Conservation (phyloP, 2,888 invertebrate species). For the Bombylius discolor region DNA sequence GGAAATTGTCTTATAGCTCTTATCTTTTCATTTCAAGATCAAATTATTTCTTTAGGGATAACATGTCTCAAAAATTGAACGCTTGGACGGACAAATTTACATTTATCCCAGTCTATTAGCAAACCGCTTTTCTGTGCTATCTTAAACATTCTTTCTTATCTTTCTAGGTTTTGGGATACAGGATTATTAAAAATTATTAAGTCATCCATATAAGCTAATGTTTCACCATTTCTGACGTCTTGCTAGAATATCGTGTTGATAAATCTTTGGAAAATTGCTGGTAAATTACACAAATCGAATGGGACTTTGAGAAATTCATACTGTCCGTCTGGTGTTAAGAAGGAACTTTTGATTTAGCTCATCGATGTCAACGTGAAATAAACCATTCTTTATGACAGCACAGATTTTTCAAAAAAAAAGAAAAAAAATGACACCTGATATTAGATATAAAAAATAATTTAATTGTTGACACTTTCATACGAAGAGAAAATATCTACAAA, state of each 20-base stretch:
- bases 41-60: too few species aligned
- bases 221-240: neutral
- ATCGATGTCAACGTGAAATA: too few species aligned
- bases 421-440: too few species aligned
- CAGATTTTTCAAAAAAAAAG: too few species aligned
- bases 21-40: too few species aligned
- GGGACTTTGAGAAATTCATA: slow-evolving; percentile 29
- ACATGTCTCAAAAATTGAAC: slow-evolving; percentile 17
- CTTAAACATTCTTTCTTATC: slow-evolving; percentile 7
- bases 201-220: slow-evolving; percentile 2
- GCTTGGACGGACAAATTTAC: neutral
- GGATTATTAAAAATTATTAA: neutral
- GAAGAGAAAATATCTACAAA: too few species aligned
- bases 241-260: slow-evolving; percentile 4
- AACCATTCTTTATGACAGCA: too few species aligned
- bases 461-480: too few species aligned
- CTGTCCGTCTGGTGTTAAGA: slow-evolving; percentile 18
- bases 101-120: slow-evolving; percentile 14
- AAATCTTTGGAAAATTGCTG: slow-evolving; percentile 23
- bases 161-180: neutral
- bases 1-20: too few species aligned
- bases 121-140: slow-evolving; percentile 11
- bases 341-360: too few species aligned
- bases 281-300: slow-evolving; percentile 29
- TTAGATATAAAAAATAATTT: too few species aligned